Base-by-base conservation (phyloP, 2,113 vertebrate species). In the Ceyx margarethae region DNA sequence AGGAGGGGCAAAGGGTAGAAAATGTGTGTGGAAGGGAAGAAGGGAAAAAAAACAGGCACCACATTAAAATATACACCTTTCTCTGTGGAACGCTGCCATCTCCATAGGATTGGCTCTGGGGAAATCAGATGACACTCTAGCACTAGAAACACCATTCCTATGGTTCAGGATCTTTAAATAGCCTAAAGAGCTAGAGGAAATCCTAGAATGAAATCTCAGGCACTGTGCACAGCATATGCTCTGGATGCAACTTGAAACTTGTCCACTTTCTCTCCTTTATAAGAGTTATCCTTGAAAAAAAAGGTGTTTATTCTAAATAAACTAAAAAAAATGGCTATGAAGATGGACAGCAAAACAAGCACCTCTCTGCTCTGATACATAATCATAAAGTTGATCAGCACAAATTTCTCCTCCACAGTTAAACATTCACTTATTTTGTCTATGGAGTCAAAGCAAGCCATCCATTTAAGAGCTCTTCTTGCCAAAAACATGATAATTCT, bases 1-100 rank as follows among this genome's bases (percentile, higher is more conserved):
- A 97, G 93, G 91, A 96, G 95, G 87, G 94, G 96, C 97, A 97
- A 97, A 97, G 95, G 95, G 97, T 93, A 97, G 96, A 95, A 95
- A 96, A 78, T 97, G 88, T 95, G 95, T 97, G 95, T 95, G 97
- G 90, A 96, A 97, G 93, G 97, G 96, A 96, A 86, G 81, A 96
- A 95, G 97, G 91, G 90, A 84, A 65, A 78, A 95, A 89, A 93
- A 80, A 98, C 64, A 97, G 93, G 94, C 84, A 96, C 81, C 94
- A 28, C 78, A 93, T 98, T 97, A 96, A 97, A 97, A 97, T 75
- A 76, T 42, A 94, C 28, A 90, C 68, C 71, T 89, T 93, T 94
- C 85, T 94, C 66, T 90, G 64, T 64, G 71, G 91, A 97, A 95
- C 43, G 89, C 10, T 92, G 83, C 93, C 71, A 95, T 64, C 90